phyloP scores from a whole-genome alignment of 1,140 invertebrate genomes.

The Ladona fulva region DNA sequence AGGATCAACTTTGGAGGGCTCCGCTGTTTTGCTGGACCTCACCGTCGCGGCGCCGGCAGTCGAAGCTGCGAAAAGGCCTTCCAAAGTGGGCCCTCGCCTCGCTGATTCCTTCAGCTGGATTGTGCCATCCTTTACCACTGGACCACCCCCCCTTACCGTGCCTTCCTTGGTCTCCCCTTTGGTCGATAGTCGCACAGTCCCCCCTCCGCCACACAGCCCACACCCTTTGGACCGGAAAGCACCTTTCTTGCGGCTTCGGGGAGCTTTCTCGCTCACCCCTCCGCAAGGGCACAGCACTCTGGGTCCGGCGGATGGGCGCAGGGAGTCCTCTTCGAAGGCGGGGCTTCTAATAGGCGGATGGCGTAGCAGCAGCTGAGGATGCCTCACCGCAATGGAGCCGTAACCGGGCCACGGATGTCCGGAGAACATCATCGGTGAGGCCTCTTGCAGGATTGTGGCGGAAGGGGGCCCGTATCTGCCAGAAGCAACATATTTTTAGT shows the following conservation, averaged over 20 bases:
- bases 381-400: background rate
- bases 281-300: background rate
- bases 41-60: background rate
- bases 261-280: background rate
- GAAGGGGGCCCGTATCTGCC: background rate
- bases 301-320: background rate
- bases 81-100: background rate
- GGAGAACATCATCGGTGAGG: background rate
- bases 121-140: background rate
- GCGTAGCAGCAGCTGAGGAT: background rate
- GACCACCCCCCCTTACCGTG: background rate
- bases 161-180: background rate
- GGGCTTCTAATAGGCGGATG: background rate
- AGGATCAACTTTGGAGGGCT: background rate
- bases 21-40: background rate
- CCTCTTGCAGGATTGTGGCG: background rate
- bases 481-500: too few relatives aligned
- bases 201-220: background rate
- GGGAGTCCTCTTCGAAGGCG: background rate
- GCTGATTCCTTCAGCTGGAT: background rate
- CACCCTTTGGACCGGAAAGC: background rate
- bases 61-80: background rate
- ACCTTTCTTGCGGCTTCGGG: background rate
- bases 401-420: background rate
- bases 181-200: background rate